A percentile compares a stretch with the other conserved stretches of the same genome.
Evolutionary conservation across 2,113 vertebrate genomes (phyloP).

Genomic region (Salvator merianae): DNA sequence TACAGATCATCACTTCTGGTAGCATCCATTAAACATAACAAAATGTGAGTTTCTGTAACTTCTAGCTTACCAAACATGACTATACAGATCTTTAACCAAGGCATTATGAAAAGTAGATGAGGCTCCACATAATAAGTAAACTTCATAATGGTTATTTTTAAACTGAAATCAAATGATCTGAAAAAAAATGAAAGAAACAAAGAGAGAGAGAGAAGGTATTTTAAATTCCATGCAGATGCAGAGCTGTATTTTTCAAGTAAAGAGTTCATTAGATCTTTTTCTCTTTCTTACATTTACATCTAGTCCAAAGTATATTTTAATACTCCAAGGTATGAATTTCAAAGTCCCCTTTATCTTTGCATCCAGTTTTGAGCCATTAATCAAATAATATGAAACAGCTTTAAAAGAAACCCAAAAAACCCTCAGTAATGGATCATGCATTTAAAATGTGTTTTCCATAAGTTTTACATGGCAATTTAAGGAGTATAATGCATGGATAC

Average conservation of each 20-base stretch:
- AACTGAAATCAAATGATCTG: constrained; percentile 45
- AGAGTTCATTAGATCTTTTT: constrained; percentile 68
- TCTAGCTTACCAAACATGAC: constrained; percentile 43
- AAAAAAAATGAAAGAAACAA: not conserved
- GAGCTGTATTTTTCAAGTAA: constrained; percentile 66
- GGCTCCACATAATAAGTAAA: constrained; percentile 50
- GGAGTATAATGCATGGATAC: not conserved
- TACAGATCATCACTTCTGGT: constrained; percentile 44
- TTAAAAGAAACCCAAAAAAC: constrained; percentile 38
- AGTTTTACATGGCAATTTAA: constrained; percentile 35
- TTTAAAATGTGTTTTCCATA: constrained; percentile 54
- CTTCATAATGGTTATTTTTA: constrained; percentile 50
- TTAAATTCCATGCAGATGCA: constrained; percentile 67
- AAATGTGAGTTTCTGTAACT: constrained; percentile 25
- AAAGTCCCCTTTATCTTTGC: constrained; percentile 72
- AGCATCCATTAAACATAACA: constrained; percentile 32
- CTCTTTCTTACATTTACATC: constrained; percentile 68
- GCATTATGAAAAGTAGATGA: constrained; percentile 45
- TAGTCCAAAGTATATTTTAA: constrained; percentile 65
- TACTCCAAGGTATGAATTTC: constrained; percentile 73
- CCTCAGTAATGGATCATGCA: constrained; percentile 40
- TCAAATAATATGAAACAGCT: constrained; percentile 63
- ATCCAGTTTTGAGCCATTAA: constrained; percentile 71
- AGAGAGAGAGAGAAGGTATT: constrained; percentile 12
- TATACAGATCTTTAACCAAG: constrained; percentile 20